phyloP scores from a whole-genome alignment of 2,113 vertebrate species.

The Polypterus bichir region DNA sequence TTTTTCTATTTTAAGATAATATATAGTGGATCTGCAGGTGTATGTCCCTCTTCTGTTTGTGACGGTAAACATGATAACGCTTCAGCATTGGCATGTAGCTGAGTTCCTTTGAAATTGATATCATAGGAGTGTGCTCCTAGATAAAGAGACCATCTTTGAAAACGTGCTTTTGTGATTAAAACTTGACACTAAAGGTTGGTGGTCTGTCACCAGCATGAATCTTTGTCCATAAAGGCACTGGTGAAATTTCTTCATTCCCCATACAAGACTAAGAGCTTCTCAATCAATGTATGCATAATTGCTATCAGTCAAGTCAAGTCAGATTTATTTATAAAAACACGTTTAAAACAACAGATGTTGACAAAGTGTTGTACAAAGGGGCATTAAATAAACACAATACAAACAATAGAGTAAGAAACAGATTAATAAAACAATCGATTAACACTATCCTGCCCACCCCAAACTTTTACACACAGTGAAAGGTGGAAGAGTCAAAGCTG shows the following conservation, averaged over 20 bases:
- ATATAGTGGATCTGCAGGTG: background rate
- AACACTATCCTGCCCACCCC: too few species aligned
- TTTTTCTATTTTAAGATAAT: constrained; percentile 6
- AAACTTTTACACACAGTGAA: too few species aligned
- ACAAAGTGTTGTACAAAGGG: too few species aligned
- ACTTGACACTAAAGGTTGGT: constrained; percentile 10
- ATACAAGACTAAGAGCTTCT: constrained; percentile 11
- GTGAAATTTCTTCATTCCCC: constrained; percentile 11
- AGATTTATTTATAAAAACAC: too few species aligned
- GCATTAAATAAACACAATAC: too few species aligned
- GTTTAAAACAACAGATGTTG: too few species aligned
- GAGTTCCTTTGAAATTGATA: constrained; percentile 13
- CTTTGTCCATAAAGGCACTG: constrained; percentile 8
- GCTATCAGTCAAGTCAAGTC: too few species aligned
- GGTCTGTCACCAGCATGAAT: constrained; percentile 12
- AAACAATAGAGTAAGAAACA: too few species aligned
- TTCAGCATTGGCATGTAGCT: constrained; percentile 12
- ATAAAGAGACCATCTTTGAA: constrained; percentile 7
- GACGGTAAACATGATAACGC: constrained; percentile 6
- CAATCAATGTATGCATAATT: constrained; percentile 13
- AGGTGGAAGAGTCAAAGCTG: too few species aligned
- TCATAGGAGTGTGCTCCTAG: too few species aligned
- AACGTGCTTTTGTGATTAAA: constrained; percentile 1
- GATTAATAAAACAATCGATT: too few species aligned
- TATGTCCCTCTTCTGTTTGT: background rate